Percentiles rank a stretch among this genome's conserved stretches.
Conservation (phyloP, 2,113 vertebrate species). For the Delphinapterus leucas region DNA sequence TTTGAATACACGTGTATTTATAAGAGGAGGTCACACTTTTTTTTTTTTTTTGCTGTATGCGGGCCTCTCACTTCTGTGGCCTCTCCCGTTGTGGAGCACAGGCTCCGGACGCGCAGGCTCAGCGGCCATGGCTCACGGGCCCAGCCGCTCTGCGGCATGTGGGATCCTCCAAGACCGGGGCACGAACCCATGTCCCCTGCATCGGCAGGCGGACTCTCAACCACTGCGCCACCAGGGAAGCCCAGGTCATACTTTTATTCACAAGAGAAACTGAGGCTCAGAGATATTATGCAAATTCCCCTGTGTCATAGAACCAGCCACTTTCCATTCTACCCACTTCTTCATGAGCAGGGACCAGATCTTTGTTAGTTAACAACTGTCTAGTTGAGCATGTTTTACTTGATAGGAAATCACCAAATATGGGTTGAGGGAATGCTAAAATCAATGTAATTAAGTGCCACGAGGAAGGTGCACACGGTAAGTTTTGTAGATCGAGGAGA, state of each 20-base stretch:
- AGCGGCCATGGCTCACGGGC: too few relatives aligned
- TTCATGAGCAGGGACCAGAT: not conserved
- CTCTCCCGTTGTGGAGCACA: too few relatives aligned
- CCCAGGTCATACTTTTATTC: not conserved
- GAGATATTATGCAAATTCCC: not conserved
- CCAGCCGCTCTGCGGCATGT: too few relatives aligned
- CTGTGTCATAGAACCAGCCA: not conserved
- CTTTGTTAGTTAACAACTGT: not conserved
- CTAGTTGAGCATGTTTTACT: not conserved
- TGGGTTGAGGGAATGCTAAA: not conserved
- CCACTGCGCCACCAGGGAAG: too few relatives aligned
- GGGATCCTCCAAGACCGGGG: too few relatives aligned
- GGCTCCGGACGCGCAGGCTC: too few relatives aligned
- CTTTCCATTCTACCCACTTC: not conserved
- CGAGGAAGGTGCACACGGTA: not conserved
- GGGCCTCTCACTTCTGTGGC: too few relatives aligned
- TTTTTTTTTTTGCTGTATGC: too few relatives aligned
- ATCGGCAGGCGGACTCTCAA: too few relatives aligned
- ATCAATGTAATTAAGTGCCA: not conserved
- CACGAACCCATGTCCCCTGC: too few relatives aligned
- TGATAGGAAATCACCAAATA: not conserved
- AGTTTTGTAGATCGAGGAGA: not conserved
- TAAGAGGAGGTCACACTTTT: not conserved
- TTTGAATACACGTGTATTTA: not conserved
- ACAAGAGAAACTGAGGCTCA: not conserved